phyloP scores from a whole-genome alignment of 1,140 invertebrate species.

The Drosophila athabasca region DNA sequence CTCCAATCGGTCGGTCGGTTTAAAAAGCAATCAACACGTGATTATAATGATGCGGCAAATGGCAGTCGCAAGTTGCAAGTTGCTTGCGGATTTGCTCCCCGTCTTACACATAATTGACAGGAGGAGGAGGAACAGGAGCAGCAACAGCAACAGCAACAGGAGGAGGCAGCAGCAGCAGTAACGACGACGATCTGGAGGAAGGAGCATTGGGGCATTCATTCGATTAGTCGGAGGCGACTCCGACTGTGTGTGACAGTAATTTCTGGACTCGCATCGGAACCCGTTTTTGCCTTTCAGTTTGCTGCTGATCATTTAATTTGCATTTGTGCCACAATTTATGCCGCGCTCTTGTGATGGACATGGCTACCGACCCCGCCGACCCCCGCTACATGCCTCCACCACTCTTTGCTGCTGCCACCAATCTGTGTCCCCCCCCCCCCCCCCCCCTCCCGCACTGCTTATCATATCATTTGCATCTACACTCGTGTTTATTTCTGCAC shows the following conservation, averaged over 20 bases:
- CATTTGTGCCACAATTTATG: constrained; percentile 79
- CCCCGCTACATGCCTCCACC: not conserved
- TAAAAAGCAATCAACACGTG: constrained; percentile 82
- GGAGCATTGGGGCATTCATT: constrained; percentile 2
- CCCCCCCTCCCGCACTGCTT: constrained; percentile 28
- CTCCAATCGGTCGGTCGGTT: constrained; percentile 15
- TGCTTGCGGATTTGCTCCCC: constrained; percentile 52
- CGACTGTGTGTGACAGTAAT: constrained; percentile 75
- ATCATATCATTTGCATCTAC: constrained; percentile 81
- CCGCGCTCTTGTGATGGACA: constrained; percentile 70
- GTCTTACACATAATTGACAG: constrained; percentile 77
- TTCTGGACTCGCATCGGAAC: constrained; percentile 59
- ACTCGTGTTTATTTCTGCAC: constrained; percentile 82
- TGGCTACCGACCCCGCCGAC: constrained; percentile 8
- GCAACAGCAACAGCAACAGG: not conserved
- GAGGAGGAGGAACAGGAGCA: not conserved
- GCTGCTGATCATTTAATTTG: constrained; percentile 80
- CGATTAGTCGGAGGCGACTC: constrained; percentile 55
- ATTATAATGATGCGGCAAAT: constrained; percentile 75
- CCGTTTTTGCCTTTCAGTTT: constrained; percentile 39
- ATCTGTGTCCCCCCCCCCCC: not conserved
- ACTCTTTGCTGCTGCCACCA: not conserved
- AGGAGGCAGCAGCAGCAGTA: not conserved
- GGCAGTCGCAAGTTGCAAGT: constrained; percentile 1
- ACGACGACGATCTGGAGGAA: constrained; percentile 3